Conservation (phyloP, 2,888 invertebrate species). For the Acrobasis consociella region DNA sequence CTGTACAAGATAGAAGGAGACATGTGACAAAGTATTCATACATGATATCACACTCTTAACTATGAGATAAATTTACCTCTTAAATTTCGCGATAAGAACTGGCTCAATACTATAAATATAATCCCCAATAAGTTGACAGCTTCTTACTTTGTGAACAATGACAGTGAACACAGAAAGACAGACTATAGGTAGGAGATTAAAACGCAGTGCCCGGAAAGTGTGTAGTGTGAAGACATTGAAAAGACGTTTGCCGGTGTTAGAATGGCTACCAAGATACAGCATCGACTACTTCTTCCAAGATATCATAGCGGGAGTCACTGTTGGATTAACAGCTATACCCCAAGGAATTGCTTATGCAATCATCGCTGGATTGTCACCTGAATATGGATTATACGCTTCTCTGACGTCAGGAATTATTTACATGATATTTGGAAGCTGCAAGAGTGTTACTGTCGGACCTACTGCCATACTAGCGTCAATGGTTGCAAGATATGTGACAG, state of each 20-base stretch:
- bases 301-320: slow-evolving; percentile 92
- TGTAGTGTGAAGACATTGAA: slow-evolving; percentile 70
- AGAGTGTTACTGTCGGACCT: slow-evolving; percentile 90
- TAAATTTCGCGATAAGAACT: neutral
- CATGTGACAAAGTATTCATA: neutral
- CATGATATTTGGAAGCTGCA: slow-evolving; percentile 93
- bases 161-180: neutral
- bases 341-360: slow-evolving; percentile 93
- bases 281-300: slow-evolving; percentile 87
- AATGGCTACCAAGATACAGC: slow-evolving; percentile 90
- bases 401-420: slow-evolving; percentile 96
- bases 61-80: neutral
- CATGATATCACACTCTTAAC: neutral
- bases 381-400: slow-evolving; percentile 94
- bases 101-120: neutral
- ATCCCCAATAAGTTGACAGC: neutral
- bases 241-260: slow-evolving; percentile 85
- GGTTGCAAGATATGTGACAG: slow-evolving; percentile 84
- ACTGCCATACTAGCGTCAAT: slow-evolving; percentile 95
- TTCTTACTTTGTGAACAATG: slow-evolving; percentile 6
- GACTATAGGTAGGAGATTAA: slow-evolving; percentile 38
- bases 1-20: neutral
- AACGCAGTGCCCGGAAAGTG: slow-evolving; percentile 51
- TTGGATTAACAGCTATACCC: slow-evolving; percentile 91
- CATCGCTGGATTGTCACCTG: slow-evolving; percentile 87